phyloP scores from a whole-genome alignment of 1,140 invertebrate species.

The Eciton burchellii region DNA sequence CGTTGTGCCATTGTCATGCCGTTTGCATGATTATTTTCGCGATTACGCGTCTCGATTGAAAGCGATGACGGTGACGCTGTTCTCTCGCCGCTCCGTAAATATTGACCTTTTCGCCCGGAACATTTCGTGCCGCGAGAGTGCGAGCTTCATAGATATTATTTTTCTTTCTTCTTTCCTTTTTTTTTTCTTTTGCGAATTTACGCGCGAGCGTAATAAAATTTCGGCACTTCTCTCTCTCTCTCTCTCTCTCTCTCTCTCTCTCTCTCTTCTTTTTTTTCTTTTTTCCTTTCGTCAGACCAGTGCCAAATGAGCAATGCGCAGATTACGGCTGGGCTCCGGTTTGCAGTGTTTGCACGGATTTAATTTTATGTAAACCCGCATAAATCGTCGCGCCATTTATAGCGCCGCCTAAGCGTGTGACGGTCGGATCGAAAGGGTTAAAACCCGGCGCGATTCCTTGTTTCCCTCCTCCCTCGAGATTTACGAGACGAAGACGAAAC shows the following conservation, averaged over 20 bases:
- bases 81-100: constrained; percentile 3
- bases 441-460: not conserved
- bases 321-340: not conserved
- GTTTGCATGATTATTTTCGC: constrained; percentile 16
- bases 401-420: too few relatives aligned
- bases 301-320: too few relatives aligned
- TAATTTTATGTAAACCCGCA: not conserved
- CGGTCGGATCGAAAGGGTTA: not conserved
- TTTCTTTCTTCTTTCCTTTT: too few relatives aligned
- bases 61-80: not conserved
- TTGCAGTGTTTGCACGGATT: not conserved
- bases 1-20: constrained; percentile 4
- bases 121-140: too few relatives aligned
- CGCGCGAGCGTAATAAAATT: not conserved
- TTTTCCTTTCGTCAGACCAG: too few relatives aligned
- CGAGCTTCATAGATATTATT: not conserved
- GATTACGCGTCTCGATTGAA: constrained; percentile 36
- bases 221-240: not conserved
- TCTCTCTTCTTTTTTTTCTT: too few relatives aligned
- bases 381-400: not conserved
- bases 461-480: constrained; percentile 13
- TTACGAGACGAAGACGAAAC: constrained; percentile 31
- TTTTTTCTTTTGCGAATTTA: not conserved
- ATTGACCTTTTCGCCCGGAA: not conserved
- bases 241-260: too few relatives aligned